These are phyloP conservation scores for Eustalomyia histrio DNA, from an alignment of 2,888 invertebrate genomes.

Conservation along the genomic window DNA sequence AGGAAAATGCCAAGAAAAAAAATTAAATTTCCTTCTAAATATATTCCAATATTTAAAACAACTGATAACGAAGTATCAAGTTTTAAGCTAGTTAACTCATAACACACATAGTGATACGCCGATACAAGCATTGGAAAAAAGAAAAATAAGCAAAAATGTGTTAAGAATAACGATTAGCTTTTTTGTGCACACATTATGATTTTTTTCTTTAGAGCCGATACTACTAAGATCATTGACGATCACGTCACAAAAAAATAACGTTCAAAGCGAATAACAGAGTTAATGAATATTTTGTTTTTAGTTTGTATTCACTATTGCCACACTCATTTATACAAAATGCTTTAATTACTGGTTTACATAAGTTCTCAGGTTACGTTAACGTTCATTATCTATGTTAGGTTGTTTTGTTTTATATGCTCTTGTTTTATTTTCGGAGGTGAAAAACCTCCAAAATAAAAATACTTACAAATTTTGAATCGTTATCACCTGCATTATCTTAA, in stretches of 20 bases:
- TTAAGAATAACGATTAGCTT: slow-evolving; percentile 6
- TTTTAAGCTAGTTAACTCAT: slow-evolving; percentile 5
- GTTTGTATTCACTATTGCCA: not conserved
- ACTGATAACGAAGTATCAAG: no score
- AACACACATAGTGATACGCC: not conserved
- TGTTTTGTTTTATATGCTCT: not conserved
- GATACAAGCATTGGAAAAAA: not conserved
- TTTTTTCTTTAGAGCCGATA: not conserved
- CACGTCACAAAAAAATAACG: not conserved
- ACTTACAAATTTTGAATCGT: slow-evolving; percentile 4
- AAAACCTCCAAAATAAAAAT: slow-evolving; percentile 24
- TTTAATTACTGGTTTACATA: slow-evolving; percentile 25
- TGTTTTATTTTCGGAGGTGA: slow-evolving; percentile 7
- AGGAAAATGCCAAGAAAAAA: no score
- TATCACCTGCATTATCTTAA: slow-evolving; percentile 46
- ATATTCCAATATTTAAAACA: no score
- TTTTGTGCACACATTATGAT: slow-evolving; percentile 7
- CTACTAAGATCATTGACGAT: not conserved
- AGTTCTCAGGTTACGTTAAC: slow-evolving; percentile 2
- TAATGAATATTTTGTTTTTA: slow-evolving; percentile 14
- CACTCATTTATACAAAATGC: not conserved
- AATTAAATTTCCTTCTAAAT: no score
- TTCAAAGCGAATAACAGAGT: slow-evolving; percentile 10
- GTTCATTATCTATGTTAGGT: not conserved
- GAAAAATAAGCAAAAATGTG: not conserved